phyloP scores from a whole-genome alignment of 2,888 invertebrate species.

The Cryptocephalus primarius region DNA sequence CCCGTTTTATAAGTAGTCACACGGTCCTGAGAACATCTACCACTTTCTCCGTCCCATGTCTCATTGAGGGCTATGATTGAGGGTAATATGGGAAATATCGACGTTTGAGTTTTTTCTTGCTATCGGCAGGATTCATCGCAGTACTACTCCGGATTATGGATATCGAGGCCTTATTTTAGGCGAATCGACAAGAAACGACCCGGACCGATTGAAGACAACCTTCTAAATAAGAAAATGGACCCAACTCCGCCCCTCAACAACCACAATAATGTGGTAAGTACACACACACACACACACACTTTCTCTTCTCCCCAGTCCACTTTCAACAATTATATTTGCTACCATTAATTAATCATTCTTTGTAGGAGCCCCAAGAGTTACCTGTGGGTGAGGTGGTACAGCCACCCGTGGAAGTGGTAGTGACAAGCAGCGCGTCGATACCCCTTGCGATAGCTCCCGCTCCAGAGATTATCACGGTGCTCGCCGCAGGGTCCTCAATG shows the following conservation, averaged over 20 bases:
- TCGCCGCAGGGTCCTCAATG: constrained; percentile 23
- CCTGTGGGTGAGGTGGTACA: constrained; percentile 10
- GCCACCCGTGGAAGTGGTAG: constrained; percentile 2
- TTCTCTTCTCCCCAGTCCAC: constrained; percentile 8
- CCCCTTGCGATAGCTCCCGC: constrained; percentile 1
- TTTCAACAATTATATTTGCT: background rate
- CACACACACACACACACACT: too few relatives aligned
- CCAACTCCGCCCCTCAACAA: constrained; percentile 16
- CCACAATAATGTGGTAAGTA: constrained; percentile 1
- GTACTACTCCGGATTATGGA: too few relatives aligned
- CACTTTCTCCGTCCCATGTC: too few relatives aligned
- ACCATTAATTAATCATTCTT: background rate
- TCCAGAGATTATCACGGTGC: constrained; percentile 11
- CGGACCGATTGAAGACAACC: too few relatives aligned
- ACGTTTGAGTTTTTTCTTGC: too few relatives aligned
- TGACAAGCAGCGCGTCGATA: constrained; percentile 3
- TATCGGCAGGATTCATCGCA: too few relatives aligned
- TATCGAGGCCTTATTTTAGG: too few relatives aligned
- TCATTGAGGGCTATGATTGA: too few relatives aligned
- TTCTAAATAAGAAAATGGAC: constrained; percentile 13
- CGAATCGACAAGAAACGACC: too few relatives aligned
- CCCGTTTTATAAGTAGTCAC: too few relatives aligned
- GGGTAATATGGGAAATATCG: too few relatives aligned
- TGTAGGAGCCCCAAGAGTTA: constrained; percentile 12
- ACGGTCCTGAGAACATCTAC: too few relatives aligned